Evolutionary conservation across 2,113 vertebrate genomes (phyloP).

Genomic region (Seriola dumerili): DNA sequence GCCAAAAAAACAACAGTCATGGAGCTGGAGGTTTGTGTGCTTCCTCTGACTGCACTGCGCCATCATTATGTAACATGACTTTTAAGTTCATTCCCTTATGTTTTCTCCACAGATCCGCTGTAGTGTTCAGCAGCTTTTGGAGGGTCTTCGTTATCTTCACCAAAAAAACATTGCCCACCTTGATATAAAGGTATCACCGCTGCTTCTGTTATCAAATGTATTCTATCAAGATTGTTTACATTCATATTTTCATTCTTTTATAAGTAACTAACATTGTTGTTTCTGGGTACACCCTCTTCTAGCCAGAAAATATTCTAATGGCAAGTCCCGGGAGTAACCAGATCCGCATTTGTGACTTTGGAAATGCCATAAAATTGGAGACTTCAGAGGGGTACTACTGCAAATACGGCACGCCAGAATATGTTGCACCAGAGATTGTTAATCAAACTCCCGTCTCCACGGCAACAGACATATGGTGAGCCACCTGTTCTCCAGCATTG

Average conservation of each 20-base stretch:
- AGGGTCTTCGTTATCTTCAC: slow-evolving; percentile 92
- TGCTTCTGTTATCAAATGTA: accelerated
- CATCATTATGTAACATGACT: slow-evolving; percentile 45
- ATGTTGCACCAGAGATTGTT: slow-evolving; percentile 93
- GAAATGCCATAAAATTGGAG: slow-evolving; percentile 89
- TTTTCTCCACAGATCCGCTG: slow-evolving; percentile 86
- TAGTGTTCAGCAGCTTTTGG: slow-evolving; percentile 90
- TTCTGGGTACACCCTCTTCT: background rate
- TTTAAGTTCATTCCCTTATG: slow-evolving; percentile 1
- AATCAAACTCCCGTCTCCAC: slow-evolving; percentile 93
- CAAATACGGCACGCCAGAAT: slow-evolving; percentile 95
- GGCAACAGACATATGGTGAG: slow-evolving; percentile 95
- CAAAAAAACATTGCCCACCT: slow-evolving; percentile 91
- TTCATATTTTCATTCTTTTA: background rate
- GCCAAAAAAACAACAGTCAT: slow-evolving; percentile 88
- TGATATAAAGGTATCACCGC: slow-evolving; percentile 89
- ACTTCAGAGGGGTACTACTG: slow-evolving; percentile 89
- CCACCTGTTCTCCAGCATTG: slow-evolving; percentile 37
- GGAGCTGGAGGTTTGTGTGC: slow-evolving; percentile 90
- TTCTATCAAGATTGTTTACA: background rate
- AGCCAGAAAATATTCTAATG: slow-evolving; percentile 97
- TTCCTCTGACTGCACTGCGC: slow-evolving; percentile 44
- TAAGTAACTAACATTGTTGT: background rate
- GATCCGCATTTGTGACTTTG: slow-evolving; percentile 94
- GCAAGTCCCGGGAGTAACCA: slow-evolving; percentile 87